Conservation (phyloP, 2,888 invertebrate genomes). For the Cordilura impudica region DNA sequence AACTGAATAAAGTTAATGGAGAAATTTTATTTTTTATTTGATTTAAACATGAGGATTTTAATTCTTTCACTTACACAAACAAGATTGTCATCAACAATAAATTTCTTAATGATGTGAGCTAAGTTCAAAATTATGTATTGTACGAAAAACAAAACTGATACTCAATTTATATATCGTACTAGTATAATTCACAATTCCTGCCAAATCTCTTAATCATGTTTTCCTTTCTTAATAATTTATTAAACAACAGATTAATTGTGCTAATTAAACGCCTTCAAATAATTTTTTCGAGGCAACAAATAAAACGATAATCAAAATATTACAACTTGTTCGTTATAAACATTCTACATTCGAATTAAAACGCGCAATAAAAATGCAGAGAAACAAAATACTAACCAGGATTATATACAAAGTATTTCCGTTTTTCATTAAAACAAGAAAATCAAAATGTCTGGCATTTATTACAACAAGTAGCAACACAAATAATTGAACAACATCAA, state of each 20-base stretch:
- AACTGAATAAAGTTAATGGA: too few relatives aligned
- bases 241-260: slow-evolving; percentile 77
- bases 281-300: slow-evolving; percentile 21
- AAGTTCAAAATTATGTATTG: slow-evolving; percentile 40
- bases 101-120: too few relatives aligned
- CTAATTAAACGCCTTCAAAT: slow-evolving; percentile 73
- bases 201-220: slow-evolving; percentile 59
- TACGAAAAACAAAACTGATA: background rate
- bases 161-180: background rate
- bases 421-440: slow-evolving; percentile 72
- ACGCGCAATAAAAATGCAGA: slow-evolving; percentile 20
- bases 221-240: slow-evolving; percentile 59
- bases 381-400: slow-evolving; percentile 16
- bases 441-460: slow-evolving; percentile 64
- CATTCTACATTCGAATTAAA: slow-evolving; percentile 55
- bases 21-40: too few relatives aligned
- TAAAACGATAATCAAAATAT: slow-evolving; percentile 57
- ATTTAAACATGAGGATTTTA: too few relatives aligned
- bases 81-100: background rate
- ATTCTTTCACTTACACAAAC: background rate
- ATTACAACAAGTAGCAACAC: slow-evolving; percentile 42
- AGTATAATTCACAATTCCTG: background rate
- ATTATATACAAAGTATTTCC: slow-evolving; percentile 71
- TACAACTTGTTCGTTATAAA: slow-evolving; percentile 48
- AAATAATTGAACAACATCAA: slow-evolving; percentile 50